A percentile compares a stretch with the other conserved stretches of the same genome.
phyloP scores from a whole-genome alignment of 2,113 vertebrate species.

The Meleagris gallopavo region DNA sequence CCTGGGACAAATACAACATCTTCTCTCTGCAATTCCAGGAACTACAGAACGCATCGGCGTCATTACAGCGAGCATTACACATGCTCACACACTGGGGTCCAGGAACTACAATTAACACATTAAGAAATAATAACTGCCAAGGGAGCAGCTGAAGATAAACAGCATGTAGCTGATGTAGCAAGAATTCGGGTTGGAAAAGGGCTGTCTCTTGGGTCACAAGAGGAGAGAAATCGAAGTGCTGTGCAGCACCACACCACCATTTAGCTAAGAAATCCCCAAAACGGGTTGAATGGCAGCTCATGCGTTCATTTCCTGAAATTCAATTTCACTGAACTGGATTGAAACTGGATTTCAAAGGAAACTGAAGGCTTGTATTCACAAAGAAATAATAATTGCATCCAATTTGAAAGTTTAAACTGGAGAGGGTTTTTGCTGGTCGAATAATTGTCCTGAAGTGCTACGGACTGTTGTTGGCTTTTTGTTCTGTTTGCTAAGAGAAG shows the following conservation, averaged over 20 bases:
- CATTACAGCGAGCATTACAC: slow-evolving; percentile 13
- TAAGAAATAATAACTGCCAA: slow-evolving; percentile 74
- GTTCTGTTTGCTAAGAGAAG: background rate
- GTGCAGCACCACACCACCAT: background rate
- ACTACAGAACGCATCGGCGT: background rate
- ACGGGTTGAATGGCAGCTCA: background rate
- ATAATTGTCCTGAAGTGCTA: background rate
- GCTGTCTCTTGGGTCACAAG: background rate
- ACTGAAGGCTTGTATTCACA: background rate
- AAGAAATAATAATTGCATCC: background rate
- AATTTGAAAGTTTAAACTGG: background rate
- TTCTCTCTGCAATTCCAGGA: background rate
- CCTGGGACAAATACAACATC: background rate
- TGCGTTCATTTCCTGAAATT: background rate
- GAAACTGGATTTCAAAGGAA: background rate
- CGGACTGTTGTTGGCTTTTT: background rate
- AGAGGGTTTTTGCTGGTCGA: background rate
- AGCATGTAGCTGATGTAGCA: slow-evolving; percentile 53
- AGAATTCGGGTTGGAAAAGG: slow-evolving; percentile 28
- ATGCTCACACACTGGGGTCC: slow-evolving; percentile 22
- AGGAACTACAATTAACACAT: slow-evolving; percentile 70
- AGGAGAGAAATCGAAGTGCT: background rate
- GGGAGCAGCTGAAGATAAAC: slow-evolving; percentile 65
- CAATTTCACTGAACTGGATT: background rate
- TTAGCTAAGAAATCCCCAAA: background rate